Evolutionary conservation across 2,797 vertebrate species (phyloP).

Genomic region (Lutjanus campechanus): DNA sequence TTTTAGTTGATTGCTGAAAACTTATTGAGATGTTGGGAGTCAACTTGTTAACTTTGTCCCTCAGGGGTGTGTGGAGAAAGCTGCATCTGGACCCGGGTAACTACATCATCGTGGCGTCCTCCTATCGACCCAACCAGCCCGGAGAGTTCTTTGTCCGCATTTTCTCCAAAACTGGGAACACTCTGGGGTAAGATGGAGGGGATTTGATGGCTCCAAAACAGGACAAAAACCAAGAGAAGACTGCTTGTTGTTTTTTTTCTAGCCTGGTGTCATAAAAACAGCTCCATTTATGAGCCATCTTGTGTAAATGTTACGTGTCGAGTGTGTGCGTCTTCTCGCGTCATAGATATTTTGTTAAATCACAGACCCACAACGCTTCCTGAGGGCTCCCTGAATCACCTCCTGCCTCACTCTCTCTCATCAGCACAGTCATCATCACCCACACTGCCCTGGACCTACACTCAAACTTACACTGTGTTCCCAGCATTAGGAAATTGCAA

Average conservation of each 20-base stretch:
- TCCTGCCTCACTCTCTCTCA: slow-evolving; percentile 31
- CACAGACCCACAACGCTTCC: slow-evolving; percentile 21
- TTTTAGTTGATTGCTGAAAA: neutral
- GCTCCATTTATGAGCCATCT: neutral
- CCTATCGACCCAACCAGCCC: slow-evolving; percentile 80
- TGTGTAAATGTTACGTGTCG: neutral
- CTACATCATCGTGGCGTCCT: slow-evolving; percentile 84
- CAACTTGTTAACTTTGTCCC: neutral
- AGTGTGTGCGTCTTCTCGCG: neutral
- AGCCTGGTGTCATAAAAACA: neutral
- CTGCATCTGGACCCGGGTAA: slow-evolving; percentile 83
- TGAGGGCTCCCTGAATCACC: slow-evolving; percentile 42
- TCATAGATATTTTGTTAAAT: slow-evolving; percentile 17
- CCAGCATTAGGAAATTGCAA: slow-evolving; percentile 1
- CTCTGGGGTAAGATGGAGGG: slow-evolving; percentile 76
- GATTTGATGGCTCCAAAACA: neutral
- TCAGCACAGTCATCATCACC: slow-evolving; percentile 41
- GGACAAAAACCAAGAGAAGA: too few relatives aligned
- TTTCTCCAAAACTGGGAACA: slow-evolving; percentile 86
- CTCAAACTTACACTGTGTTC: slow-evolving; percentile 5
- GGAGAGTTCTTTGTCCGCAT: slow-evolving; percentile 87
- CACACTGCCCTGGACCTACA: slow-evolving; percentile 34
- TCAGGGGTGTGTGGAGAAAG: slow-evolving; percentile 82
- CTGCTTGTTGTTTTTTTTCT: too few relatives aligned
- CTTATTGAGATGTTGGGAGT: neutral